Evolutionary conservation across 1,140 invertebrate genomes (phyloP).

Genomic region (Galendromus occidentalis): DNA sequence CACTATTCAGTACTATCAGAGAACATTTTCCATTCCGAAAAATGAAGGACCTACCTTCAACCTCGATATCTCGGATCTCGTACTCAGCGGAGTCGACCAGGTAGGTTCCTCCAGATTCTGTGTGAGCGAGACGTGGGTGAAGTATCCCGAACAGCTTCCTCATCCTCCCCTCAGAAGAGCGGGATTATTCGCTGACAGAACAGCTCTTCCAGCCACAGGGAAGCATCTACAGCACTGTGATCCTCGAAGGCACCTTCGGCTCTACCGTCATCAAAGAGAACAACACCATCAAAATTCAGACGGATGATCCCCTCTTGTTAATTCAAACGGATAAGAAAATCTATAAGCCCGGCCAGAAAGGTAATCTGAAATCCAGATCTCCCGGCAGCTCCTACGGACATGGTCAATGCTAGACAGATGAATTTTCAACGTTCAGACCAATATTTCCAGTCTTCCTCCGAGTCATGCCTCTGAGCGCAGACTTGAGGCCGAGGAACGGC

Average conservation of each 20-base stretch:
- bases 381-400: too few relatives aligned
- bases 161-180: too few relatives aligned
- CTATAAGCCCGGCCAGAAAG: conserved; percentile 40
- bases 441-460: conserved; percentile 3
- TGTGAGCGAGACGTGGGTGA: too few relatives aligned
- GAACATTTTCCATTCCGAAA: background rate
- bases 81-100: background rate
- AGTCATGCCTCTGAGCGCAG: background rate
- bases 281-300: background rate
- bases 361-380: background rate
- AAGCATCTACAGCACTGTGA: background rate
- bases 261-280: background rate
- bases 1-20: background rate
- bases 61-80: background rate
- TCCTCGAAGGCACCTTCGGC: background rate
- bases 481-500: background rate
- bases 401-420: too few relatives aligned
- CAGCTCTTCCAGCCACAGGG: too few relatives aligned
- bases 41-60: background rate
- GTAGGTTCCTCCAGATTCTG: too few relatives aligned
- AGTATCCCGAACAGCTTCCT: too few relatives aligned
- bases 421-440: background rate
- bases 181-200: too few relatives aligned
- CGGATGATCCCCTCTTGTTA: conserved; percentile 19
- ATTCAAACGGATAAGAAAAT: conserved; percentile 36